Base-by-base conservation (phyloP, 2,797 vertebrate species). In the Protonibea diacanthus region DNA sequence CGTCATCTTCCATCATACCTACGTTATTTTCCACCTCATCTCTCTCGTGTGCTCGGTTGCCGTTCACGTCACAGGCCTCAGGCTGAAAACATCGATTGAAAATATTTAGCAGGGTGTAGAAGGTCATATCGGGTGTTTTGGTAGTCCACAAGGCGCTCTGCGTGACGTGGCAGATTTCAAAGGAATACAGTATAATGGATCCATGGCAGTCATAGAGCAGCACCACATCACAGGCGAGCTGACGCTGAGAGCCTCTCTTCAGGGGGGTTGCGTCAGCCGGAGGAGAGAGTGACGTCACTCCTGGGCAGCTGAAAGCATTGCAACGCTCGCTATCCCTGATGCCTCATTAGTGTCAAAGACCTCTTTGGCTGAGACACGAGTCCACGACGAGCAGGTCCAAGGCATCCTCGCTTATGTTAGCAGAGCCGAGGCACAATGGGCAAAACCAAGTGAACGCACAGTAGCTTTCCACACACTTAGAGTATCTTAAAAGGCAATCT, bases 241-340 rank as follows among this genome's bases (percentile, higher is more conserved):
- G 86, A 88, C 2, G 72, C 81, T 73, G 38, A 81, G 76, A 88
- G 74, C 80, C 81, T 80, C 82, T 85, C 84, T 85, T 80, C 71
- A 70, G 78, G 49, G 48, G 52, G 67, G 57, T 89, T 91, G 86
- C 83, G 77, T 92, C 90, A 92, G 87, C 71, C 1, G 44, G 63
- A 80, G 77, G 65, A 80, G 73, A 45, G 47, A 33, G 76, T 88
- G 88, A 88, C 69, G 70, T 91, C 83, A 85, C 72, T 81, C 20
- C 47, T 64, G 55, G 64, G 76, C 81, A 87, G 85, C 88, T 82
- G 74, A 84, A 78, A 74, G 71, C 80, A 33, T 78, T 74, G 81
- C 80, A 73, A 59, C 42, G 29, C 72, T 66, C 17, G 4, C 67
- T 42, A 64, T 75, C 80, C 64, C 83, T 33, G 44, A 76, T 79